Evolutionary conservation across 2,888 invertebrate species (phyloP).

Genomic region (Microdon myrmicae): DNA sequence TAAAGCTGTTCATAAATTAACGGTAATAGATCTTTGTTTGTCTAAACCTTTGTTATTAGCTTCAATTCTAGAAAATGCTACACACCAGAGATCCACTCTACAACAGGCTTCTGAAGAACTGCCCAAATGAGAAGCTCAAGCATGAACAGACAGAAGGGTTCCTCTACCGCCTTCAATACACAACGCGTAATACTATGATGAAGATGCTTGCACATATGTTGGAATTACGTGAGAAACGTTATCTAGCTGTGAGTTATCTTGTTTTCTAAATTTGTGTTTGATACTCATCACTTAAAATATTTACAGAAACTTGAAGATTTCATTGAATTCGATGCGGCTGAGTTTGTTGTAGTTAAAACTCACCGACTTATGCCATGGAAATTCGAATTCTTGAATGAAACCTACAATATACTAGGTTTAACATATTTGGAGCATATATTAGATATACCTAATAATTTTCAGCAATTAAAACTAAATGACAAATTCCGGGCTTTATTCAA

Average conservation of each 20-base stretch:
- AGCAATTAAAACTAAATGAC: too few relatives aligned
- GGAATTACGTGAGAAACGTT: slow-evolving; percentile 53
- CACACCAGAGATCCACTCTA: slow-evolving; percentile 62
- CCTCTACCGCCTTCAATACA: slow-evolving; percentile 59
- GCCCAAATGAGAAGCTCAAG: slow-evolving; percentile 54
- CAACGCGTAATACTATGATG: slow-evolving; percentile 60
- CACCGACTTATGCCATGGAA: slow-evolving; percentile 57
- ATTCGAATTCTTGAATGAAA: slow-evolving; percentile 56
- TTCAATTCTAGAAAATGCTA: slow-evolving; percentile 65
- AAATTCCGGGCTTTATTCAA: too few relatives aligned
- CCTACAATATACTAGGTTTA: slow-evolving; percentile 56
- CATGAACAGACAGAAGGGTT: slow-evolving; percentile 55
- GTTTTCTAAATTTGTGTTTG: too few relatives aligned
- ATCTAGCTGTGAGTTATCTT: too few relatives aligned
- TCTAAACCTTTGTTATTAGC: too few relatives aligned
- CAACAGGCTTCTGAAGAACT: slow-evolving; percentile 56
- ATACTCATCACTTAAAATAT: too few relatives aligned
- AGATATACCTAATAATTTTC: background rate
- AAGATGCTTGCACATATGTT: slow-evolving; percentile 56
- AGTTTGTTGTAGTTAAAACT: slow-evolving; percentile 56
- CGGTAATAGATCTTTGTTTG: too few relatives aligned
- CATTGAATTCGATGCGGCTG: slow-evolving; percentile 55
- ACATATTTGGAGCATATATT: slow-evolving; percentile 51
- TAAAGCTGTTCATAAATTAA: slow-evolving; percentile 56
- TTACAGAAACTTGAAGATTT: slow-evolving; percentile 52